These are phyloP conservation scores for Pantherophis vulpinus DNA, from an alignment of 2,797 vertebrate species.

Conservation along the genomic window DNA sequence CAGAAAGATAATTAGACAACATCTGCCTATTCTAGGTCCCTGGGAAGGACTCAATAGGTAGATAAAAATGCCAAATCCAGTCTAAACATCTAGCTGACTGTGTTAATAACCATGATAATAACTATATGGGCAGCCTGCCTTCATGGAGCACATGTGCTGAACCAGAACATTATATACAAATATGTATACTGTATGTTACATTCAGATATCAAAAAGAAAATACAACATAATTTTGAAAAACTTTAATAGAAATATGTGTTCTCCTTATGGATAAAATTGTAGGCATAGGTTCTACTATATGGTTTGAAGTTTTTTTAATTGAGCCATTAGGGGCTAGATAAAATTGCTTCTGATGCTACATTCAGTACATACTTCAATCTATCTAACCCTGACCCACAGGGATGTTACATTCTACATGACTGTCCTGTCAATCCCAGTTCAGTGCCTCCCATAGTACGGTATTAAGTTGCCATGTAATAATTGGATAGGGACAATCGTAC, in stretches of 20 bases:
- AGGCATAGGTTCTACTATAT: not conserved
- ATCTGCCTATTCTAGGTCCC: not conserved
- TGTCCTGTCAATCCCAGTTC: not conserved
- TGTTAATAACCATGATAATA: not conserved
- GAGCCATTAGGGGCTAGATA: not conserved
- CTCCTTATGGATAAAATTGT: not conserved
- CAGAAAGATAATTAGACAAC: not conserved
- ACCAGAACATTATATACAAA: not conserved
- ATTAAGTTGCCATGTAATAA: not conserved
- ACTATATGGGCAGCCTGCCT: not conserved
- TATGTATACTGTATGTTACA: not conserved
- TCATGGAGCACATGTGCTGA: not conserved
- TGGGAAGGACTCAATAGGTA: not conserved
- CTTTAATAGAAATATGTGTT: not conserved
- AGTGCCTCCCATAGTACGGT: not conserved
- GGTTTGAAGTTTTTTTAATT: not conserved
- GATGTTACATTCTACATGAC: not conserved
- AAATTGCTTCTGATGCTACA: not conserved
- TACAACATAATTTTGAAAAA: not conserved
- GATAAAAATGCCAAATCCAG: not conserved
- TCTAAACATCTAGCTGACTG: not conserved
- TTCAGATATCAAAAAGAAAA: not conserved
- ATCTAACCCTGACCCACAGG: not conserved
- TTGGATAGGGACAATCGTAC: not conserved
- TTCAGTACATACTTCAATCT: not conserved